Percentiles rank a stretch among this genome's conserved stretches.
These are phyloP conservation scores for Zygogramma bicolorata DNA, from an alignment of 2,888 invertebrate species.

Conservation along the genomic window DNA sequence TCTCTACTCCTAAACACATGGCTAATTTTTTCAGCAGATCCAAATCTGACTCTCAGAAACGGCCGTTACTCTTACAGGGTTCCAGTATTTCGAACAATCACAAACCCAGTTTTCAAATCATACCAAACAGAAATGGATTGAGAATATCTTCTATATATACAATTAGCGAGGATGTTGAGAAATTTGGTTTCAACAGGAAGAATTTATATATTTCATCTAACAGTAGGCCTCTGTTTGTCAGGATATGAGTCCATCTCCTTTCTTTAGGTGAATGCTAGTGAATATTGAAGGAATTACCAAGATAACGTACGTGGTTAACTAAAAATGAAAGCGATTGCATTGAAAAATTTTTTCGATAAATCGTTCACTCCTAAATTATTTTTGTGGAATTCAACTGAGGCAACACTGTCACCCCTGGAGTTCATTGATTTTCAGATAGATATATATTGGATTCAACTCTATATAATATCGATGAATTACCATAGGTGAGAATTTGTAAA, in stretches of 20 bases:
- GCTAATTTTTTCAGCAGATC: conserved; percentile 64
- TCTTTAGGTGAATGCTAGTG: neutral
- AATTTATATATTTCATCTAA: conserved; percentile 66
- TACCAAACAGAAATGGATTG: conserved; percentile 66
- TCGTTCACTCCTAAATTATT: too few relatives aligned
- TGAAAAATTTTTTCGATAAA: too few relatives aligned
- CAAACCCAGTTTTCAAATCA: conserved; percentile 50
- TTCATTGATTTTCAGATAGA: too few relatives aligned
- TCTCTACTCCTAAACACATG: conserved; percentile 65
- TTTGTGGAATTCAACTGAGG: too few relatives aligned
- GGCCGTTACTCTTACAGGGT: conserved; percentile 63
- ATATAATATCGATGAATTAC: too few relatives aligned
- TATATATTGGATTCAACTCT: too few relatives aligned
- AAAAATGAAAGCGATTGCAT: neutral
- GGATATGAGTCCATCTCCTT: conserved; percentile 58
- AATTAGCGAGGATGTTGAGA: conserved; percentile 65
- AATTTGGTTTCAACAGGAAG: conserved; percentile 63
- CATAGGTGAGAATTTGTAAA: too few relatives aligned
- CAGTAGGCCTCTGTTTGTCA: conserved; percentile 67
- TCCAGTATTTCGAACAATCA: conserved; percentile 49
- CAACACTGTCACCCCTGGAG: too few relatives aligned
- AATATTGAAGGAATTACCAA: neutral
- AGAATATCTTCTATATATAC: conserved; percentile 70
- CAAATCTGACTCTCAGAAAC: conserved; percentile 65
- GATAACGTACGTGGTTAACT: too few relatives aligned